Evolutionary conservation across 1,140 invertebrate species (phyloP).

Genomic region (Metopolophium dirhodum): DNA sequence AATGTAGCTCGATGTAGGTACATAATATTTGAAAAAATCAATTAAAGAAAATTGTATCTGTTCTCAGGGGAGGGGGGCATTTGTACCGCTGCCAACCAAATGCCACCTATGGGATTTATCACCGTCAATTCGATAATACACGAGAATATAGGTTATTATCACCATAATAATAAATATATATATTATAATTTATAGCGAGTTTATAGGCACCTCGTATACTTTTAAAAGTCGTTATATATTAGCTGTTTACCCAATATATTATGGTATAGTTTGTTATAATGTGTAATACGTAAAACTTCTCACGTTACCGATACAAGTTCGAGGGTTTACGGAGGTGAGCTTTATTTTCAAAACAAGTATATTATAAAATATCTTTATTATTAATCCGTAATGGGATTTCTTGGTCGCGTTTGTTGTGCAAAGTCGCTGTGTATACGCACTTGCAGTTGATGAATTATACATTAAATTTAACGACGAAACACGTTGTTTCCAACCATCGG

Average conservation of each 20-base stretch:
- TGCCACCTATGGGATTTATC: not conserved
- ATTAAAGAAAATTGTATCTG: not conserved
- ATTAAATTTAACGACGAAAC: constrained; percentile 36
- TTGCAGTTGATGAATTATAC: not conserved
- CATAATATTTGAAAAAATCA: not conserved
- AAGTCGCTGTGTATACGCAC: not conserved
- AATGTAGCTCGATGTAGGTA: not conserved
- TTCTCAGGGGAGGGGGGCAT: not conserved
- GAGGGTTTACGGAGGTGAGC: constrained; percentile 7
- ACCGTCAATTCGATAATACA: not conserved
- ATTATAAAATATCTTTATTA: constrained; percentile 27
- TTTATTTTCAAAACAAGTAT: constrained; percentile 19
- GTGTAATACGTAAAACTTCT: not conserved
- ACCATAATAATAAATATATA: no score
- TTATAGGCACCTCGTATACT: not conserved
- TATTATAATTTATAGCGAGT: not conserved
- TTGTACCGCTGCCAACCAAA: not conserved
- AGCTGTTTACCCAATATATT: not conserved
- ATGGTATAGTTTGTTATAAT: not conserved
- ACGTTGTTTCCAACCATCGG: not conserved
- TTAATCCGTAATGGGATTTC: constrained; percentile 48
- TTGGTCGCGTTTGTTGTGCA: not conserved
- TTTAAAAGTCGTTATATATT: constrained; percentile 4
- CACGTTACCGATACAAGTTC: constrained; percentile 20
- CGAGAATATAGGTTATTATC: not conserved